Percentiles rank a stretch among this genome's conserved stretches.
Conservation (phyloP, 2,797 vertebrate species). For the Leptatherina wallacei region DNA sequence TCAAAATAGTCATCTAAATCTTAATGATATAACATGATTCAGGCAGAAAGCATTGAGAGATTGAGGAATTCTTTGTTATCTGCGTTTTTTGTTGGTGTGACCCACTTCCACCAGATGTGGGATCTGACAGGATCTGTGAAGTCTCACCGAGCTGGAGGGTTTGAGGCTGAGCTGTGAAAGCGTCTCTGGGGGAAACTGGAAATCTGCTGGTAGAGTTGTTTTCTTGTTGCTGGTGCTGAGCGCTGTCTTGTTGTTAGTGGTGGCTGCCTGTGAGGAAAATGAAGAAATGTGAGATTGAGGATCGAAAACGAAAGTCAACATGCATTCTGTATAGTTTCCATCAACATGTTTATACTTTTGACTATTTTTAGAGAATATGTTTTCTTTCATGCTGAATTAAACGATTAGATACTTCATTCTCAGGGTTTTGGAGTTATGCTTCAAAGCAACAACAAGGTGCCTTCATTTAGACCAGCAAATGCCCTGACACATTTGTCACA, state of each 20-base stretch:
- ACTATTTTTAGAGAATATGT: too few relatives aligned
- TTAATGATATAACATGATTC: neutral
- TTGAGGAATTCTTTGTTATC: too few relatives aligned
- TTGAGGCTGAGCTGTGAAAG: slow-evolving; percentile 89
- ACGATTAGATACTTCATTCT: too few relatives aligned
- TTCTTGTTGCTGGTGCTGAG: slow-evolving; percentile 84
- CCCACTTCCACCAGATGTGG: too few relatives aligned
- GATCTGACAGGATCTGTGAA: neutral
- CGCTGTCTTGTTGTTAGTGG: slow-evolving; percentile 85
- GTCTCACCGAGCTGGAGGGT: slow-evolving; percentile 85
- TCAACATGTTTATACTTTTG: neutral
- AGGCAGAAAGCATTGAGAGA: neutral
- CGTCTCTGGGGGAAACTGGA: slow-evolving; percentile 86
- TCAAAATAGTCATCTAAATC: neutral
- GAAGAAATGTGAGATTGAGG: neutral
- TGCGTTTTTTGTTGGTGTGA: too few relatives aligned
- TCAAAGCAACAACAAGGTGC: too few relatives aligned
- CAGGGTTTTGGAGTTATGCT: too few relatives aligned
- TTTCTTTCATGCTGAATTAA: too few relatives aligned
- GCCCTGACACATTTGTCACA: too few relatives aligned
- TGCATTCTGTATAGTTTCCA: neutral
- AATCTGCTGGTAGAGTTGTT: slow-evolving; percentile 90
- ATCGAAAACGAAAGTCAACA: neutral
- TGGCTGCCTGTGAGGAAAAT: slow-evolving; percentile 83
- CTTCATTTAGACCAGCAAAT: too few relatives aligned